phyloP scores from a whole-genome alignment of 1,140 invertebrate genomes.

The Plectrocnemia conspersa region DNA sequence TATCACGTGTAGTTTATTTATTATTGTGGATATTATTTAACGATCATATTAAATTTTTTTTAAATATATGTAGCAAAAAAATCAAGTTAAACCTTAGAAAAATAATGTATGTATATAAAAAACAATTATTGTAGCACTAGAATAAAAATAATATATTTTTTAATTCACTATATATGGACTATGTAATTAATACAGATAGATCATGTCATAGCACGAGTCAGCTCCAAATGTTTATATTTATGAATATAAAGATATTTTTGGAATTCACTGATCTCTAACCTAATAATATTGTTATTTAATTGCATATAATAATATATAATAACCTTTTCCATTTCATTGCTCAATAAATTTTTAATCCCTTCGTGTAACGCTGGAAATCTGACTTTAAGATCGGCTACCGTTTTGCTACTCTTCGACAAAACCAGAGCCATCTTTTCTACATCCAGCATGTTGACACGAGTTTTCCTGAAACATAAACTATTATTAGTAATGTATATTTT shows the following conservation, averaged over 20 bases:
- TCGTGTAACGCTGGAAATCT: conserved; percentile 87
- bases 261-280: background rate
- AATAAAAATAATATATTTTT: too few species aligned
- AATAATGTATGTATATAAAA: too few species aligned
- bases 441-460: conserved; percentile 92
- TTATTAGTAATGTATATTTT: background rate
- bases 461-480: conserved; percentile 54
- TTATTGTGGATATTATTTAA: too few species aligned
- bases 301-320: conserved; percentile 17
- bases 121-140: too few species aligned
- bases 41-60: too few species aligned
- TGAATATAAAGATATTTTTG: background rate
- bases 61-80: too few species aligned
- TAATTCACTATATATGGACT: too few species aligned
- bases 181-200: too few species aligned
- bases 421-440: conserved; percentile 95
- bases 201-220: too few species aligned
- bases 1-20: too few species aligned
- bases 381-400: conserved; percentile 89
- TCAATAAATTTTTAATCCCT: conserved; percentile 79
- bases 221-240: too few species aligned
- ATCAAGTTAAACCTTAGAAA: too few species aligned
- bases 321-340: conserved; percentile 87
- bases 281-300: background rate
- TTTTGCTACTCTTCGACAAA: conserved; percentile 73